phyloP scores from a whole-genome alignment of 1,140 invertebrate species.

The Cataglyphis hispanica region DNA sequence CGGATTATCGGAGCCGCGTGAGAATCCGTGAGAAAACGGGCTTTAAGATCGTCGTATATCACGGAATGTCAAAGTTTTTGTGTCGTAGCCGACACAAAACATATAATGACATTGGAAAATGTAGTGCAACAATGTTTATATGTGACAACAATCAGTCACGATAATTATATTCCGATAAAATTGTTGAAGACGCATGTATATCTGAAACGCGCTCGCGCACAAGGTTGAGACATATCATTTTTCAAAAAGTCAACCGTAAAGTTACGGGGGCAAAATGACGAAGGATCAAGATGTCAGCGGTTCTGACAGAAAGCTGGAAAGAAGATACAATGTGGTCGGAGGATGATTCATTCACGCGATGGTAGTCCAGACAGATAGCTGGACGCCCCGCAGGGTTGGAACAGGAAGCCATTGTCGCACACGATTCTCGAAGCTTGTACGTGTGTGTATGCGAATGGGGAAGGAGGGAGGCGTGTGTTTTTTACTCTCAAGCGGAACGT shows the following conservation, averaged over 20 bases:
- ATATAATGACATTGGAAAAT: background rate
- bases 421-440: constrained; percentile 60
- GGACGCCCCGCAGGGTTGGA: constrained; percentile 67
- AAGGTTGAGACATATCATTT: background rate
- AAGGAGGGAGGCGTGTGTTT: constrained; percentile 19
- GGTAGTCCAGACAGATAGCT: constrained; percentile 66
- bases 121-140: background rate
- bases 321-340: constrained; percentile 66
- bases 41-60: constrained; percentile 24
- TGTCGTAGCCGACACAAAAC: background rate
- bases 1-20: constrained; percentile 56
- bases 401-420: constrained; percentile 72
- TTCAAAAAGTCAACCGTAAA: background rate
- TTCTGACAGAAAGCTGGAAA: constrained; percentile 69
- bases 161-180: constrained; percentile 12
- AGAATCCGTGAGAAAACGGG: background rate
- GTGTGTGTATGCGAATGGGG: too few species aligned
- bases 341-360: constrained; percentile 68
- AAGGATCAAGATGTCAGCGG: constrained; percentile 71
- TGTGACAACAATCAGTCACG: constrained; percentile 12
- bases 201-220: background rate
- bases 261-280: constrained; percentile 41
- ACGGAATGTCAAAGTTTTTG: background rate
- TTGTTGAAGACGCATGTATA: constrained; percentile 30
- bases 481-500: constrained; percentile 41